phyloP scores from a whole-genome alignment of 2,888 invertebrate species.

The Helleia helle region DNA sequence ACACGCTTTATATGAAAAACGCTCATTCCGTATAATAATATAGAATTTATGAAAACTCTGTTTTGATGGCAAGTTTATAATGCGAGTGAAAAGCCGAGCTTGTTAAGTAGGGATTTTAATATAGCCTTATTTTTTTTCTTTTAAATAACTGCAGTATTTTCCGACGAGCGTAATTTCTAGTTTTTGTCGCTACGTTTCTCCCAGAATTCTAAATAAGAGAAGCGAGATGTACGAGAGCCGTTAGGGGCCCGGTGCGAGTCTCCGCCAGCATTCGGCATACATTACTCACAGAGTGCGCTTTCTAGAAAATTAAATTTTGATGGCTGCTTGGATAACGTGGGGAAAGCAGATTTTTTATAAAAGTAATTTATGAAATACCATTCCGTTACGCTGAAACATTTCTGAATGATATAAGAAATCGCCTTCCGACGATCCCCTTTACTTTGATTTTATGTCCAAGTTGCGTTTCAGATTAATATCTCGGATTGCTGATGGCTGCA shows the following conservation, averaged over 20 bases:
- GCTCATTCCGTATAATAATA: no score
- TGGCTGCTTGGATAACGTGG: slow-evolving; percentile 45
- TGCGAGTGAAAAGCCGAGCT: neutral
- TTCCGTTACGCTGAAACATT: slow-evolving; percentile 19
- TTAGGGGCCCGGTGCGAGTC: slow-evolving; percentile 14
- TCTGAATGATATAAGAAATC: slow-evolving; percentile 20
- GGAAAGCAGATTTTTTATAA: slow-evolving; percentile 41
- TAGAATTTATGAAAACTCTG: neutral
- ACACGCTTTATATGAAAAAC: no score
- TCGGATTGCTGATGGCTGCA: neutral
- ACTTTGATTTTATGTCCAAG: slow-evolving; percentile 12
- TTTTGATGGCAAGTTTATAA: neutral
- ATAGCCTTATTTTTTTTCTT: neutral
- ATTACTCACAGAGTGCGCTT: slow-evolving; percentile 57
- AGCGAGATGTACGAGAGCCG: slow-evolving; percentile 25
- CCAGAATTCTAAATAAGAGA: slow-evolving; percentile 24
- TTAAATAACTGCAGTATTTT: slow-evolving; percentile 6
- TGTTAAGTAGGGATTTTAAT: neutral
- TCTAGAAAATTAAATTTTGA: slow-evolving; percentile 66
- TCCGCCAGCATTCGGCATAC: slow-evolving; percentile 42
- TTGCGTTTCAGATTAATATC: slow-evolving; percentile 8
- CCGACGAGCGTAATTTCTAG: slow-evolving; percentile 11
- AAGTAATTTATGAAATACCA: slow-evolving; percentile 35
- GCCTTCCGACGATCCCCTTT: slow-evolving; percentile 13
- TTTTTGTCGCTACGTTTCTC: slow-evolving; percentile 18